phyloP scores from a whole-genome alignment of 2,113 vertebrate species.

The Scatophagus argus region DNA sequence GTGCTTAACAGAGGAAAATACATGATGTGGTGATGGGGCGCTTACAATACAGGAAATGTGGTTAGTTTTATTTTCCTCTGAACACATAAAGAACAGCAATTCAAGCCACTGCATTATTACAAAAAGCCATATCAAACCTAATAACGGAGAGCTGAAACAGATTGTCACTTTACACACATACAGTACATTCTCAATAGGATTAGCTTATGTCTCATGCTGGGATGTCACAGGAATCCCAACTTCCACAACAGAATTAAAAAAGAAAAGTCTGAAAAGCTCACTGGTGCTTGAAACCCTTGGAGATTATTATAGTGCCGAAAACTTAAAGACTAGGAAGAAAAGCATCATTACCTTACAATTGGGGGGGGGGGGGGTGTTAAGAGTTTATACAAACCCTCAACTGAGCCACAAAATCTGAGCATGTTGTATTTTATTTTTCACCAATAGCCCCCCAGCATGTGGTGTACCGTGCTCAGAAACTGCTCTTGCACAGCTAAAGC shows the following conservation, averaged over 20 bases:
- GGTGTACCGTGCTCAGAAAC: constrained; percentile 49
- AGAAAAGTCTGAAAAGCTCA: constrained; percentile 57
- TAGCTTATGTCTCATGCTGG: constrained; percentile 77
- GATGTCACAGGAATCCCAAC: constrained; percentile 76
- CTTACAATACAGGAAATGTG: constrained; percentile 61
- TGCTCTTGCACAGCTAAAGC: constrained; percentile 53
- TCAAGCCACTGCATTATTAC: constrained; percentile 75
- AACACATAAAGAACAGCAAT: constrained; percentile 72
- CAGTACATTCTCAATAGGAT: constrained; percentile 81
- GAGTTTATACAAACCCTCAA: constrained; percentile 37
- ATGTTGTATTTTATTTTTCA: constrained; percentile 45
- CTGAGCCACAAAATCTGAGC: constrained; percentile 61
- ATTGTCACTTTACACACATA: constrained; percentile 81
- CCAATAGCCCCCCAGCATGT: constrained; percentile 27
- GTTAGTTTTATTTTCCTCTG: constrained; percentile 74
- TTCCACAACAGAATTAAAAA: constrained; percentile 70
- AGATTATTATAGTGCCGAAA: constrained; percentile 57
- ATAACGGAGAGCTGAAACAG: constrained; percentile 75
- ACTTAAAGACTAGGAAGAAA: constrained; percentile 42
- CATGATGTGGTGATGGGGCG: constrained; percentile 37
- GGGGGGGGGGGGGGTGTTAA: background rate
- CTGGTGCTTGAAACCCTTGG: constrained; percentile 46
- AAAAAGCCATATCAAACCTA: constrained; percentile 76
- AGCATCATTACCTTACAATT: constrained; percentile 32
- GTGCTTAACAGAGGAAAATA: constrained; percentile 60